Evolutionary conservation across 2,888 invertebrate species (phyloP), one percentile per base, ranked within the genome.

Genomic region (Plebejus argus): DNA sequence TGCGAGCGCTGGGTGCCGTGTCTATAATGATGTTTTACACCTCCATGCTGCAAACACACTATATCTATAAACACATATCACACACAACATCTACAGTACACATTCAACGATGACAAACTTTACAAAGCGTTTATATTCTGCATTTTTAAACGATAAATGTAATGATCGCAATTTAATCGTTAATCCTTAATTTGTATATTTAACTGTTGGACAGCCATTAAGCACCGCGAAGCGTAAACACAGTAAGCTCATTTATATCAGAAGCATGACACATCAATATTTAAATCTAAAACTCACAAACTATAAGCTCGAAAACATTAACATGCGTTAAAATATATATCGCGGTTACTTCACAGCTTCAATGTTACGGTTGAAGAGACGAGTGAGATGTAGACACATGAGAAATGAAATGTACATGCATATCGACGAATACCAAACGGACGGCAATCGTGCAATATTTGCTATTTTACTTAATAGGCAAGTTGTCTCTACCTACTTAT

Each of bases 1-100:
- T 96, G 96, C 85, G 96, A 96, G 83, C 96, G 95, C 92, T 96
- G 96, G 72, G 93, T 91, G 83, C 93, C 91, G 91, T 94, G 94
- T 82, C 93, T 87, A 90, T 96, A 95, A 87, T 95, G 96, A 85
- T 95, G 95, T 86, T 95, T 95, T 90, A 95, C 95, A 84, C 82
- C 85, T 82, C 95, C 96, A 93, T 96, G 96, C 95, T 96, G 95
- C 82, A 95, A 95, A 61, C 61, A 78, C 35, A 79, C 35, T 70
- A 49, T 12, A 45, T 28, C 18, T 78, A 53, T 49, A 76, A 23
- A 77, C 77, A 53, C 75, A 71, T 8, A 76, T 76, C 7, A 74
- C 66, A 33, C 28, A 74, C 28, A 33, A 33, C 7, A 66, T 6
- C 15, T 20, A 12, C 23, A 23, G n/a, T n/a, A n/a, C 4, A 18